Conservation (phyloP, 2,797 vertebrate genomes). For the Helarctos malayanus region DNA sequence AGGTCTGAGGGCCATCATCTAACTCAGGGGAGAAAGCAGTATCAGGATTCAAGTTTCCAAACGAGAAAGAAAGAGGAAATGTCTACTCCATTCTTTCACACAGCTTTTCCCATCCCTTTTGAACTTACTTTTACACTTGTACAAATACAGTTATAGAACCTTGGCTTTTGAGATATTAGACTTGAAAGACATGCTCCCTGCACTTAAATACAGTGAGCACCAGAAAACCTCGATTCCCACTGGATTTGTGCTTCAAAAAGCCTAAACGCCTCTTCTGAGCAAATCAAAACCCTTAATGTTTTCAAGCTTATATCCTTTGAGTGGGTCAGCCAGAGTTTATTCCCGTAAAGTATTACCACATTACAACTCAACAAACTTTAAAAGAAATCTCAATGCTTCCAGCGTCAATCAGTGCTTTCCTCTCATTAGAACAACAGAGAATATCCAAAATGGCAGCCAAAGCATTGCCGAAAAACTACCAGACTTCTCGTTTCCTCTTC, state of each 20-base stretch:
- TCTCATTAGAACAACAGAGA: conserved; percentile 11
- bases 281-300: conserved; percentile 78
- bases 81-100: not conserved
- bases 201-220: not conserved
- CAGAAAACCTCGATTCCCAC: conserved; percentile 69
- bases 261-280: conserved; percentile 57
- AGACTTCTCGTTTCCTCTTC: not conserved
- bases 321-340: conserved; percentile 83
- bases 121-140: not conserved
- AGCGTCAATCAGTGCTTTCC: not conserved
- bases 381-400: not conserved
- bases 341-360: conserved; percentile 74
- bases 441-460: not conserved
- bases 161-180: not conserved
- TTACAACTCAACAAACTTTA: conserved; percentile 44
- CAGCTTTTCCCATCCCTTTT: not conserved
- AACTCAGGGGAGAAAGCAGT: not conserved
- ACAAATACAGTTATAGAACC: not conserved
- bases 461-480: not conserved
- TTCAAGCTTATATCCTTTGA: conserved; percentile 72
- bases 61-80: not conserved
- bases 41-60: not conserved
- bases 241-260: conserved; percentile 72
- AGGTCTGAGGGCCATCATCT: not conserved
- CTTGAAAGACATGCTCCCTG: conserved; percentile 40